Percentiles rank a stretch among this genome's conserved stretches.
Conservation (phyloP, 2,888 invertebrate species). For the Pheosia gnoma region DNA sequence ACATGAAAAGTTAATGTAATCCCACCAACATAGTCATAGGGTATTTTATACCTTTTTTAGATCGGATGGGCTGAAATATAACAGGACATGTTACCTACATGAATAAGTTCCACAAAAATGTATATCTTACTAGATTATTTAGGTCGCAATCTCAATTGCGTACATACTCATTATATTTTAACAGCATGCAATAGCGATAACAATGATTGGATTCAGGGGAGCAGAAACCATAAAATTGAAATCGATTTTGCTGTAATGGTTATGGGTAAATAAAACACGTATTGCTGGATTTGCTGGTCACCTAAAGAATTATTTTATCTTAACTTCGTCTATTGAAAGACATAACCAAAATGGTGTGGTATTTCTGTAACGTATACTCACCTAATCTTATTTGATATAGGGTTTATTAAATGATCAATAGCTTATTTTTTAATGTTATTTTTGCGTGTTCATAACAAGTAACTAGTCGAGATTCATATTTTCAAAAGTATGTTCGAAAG, state of each 20-base stretch:
- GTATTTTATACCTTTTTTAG: slow-evolving; percentile 11
- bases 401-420: too few relatives aligned
- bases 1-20: not conserved
- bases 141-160: slow-evolving; percentile 62
- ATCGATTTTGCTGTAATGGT: slow-evolving; percentile 82
- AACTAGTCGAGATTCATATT: slow-evolving; percentile 13
- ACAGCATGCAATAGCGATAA: slow-evolving; percentile 77
- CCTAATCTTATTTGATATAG: too few relatives aligned
- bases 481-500: slow-evolving; percentile 30
- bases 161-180: slow-evolving; percentile 75
- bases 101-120: slow-evolving; percentile 7
- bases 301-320: slow-evolving; percentile 59
- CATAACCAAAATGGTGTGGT: too few relatives aligned
- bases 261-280: slow-evolving; percentile 77
- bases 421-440: too few relatives aligned
- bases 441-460: not conserved
- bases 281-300: slow-evolving; percentile 63
- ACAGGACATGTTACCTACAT: slow-evolving; percentile 4
- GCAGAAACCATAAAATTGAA: slow-evolving; percentile 83
- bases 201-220: slow-evolving; percentile 82
- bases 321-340: slow-evolving; percentile 10
- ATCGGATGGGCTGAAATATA: slow-evolving; percentile 10
- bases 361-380: too few relatives aligned
- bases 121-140: slow-evolving; percentile 35
- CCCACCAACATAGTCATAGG: slow-evolving; percentile 11